phyloP scores from a whole-genome alignment of 2,113 vertebrate genomes.

The Apistogramma diplotaenia region DNA sequence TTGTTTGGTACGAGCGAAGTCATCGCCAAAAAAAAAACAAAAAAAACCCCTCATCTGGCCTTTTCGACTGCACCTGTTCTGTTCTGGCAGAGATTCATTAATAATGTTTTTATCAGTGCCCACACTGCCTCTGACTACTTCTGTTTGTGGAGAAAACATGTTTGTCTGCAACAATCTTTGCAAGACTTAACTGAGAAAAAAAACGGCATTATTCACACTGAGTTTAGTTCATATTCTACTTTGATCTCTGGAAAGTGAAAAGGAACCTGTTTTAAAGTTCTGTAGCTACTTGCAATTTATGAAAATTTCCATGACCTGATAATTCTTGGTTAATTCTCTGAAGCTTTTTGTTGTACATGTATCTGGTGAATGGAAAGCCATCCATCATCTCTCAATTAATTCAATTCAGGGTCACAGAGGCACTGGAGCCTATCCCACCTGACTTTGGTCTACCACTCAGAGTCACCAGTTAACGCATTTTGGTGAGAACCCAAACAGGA shows the following conservation, averaged over 20 bases:
- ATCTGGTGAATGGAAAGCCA: background rate
- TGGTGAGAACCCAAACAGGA: background rate
- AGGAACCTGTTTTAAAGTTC: background rate
- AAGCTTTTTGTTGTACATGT: background rate
- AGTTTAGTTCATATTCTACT: background rate
- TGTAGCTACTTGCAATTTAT: background rate
- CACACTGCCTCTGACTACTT: background rate
- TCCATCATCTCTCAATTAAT: background rate
- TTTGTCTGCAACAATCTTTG: background rate
- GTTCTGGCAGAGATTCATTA: slow-evolving; percentile 3
- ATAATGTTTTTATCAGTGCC: slow-evolving; percentile 5
- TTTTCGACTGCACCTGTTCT: slow-evolving; percentile 37
- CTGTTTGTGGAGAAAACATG: background rate
- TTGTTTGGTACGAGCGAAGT: slow-evolving; percentile 30
- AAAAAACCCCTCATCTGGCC: slow-evolving; percentile 27
- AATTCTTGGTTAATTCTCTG: background rate
- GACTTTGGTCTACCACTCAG: background rate
- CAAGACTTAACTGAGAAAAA: background rate
- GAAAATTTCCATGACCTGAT: background rate
- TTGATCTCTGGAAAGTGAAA: background rate
- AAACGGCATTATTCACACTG: accelerated
- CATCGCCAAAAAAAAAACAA: slow-evolving; percentile 2
- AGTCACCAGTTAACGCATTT: background rate
- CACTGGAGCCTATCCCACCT: background rate
- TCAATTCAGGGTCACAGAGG: background rate